phyloP scores from a whole-genome alignment of 2,888 invertebrate species.

The Eristalinus sepulchralis region DNA sequence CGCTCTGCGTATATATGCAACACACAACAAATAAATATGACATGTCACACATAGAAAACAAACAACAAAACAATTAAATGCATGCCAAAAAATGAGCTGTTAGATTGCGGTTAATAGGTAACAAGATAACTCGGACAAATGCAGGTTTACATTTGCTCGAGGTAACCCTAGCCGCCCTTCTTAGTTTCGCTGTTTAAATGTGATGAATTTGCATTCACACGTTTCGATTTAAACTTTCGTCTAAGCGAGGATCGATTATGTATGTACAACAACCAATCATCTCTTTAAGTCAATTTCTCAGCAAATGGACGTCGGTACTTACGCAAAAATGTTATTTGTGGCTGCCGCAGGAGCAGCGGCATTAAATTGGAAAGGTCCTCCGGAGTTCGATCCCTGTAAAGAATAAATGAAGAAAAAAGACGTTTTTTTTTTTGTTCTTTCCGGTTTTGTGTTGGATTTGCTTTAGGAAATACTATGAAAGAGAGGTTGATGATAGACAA shows the following conservation, averaged over 20 bases:
- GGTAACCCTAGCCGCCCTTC: not conserved
- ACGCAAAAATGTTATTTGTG: conserved; percentile 80
- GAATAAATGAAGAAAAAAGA: conserved; percentile 65
- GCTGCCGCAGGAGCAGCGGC: conserved; percentile 77
- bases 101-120: conserved; percentile 20
- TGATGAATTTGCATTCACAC: not conserved
- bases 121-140: conserved; percentile 29
- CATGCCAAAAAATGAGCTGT: conserved; percentile 55
- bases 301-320: conserved; percentile 76
- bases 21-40: not conserved
- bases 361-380: conserved; percentile 80
- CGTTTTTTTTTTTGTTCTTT: conserved; percentile 5
- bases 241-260: not conserved
- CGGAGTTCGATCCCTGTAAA: conserved; percentile 79
- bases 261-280: not conserved
- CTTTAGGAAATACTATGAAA: conserved; percentile 19
- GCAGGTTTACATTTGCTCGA: not conserved
- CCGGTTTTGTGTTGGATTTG: conserved; percentile 11
- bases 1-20: not conserved
- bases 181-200: not conserved
- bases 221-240: not conserved
- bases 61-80: conserved; percentile 14
- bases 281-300: not conserved
- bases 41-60: not conserved
- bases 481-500: conserved; percentile 15